Conservation (phyloP, 2,113 vertebrate species). For the Ginglymostoma cirratum region DNA sequence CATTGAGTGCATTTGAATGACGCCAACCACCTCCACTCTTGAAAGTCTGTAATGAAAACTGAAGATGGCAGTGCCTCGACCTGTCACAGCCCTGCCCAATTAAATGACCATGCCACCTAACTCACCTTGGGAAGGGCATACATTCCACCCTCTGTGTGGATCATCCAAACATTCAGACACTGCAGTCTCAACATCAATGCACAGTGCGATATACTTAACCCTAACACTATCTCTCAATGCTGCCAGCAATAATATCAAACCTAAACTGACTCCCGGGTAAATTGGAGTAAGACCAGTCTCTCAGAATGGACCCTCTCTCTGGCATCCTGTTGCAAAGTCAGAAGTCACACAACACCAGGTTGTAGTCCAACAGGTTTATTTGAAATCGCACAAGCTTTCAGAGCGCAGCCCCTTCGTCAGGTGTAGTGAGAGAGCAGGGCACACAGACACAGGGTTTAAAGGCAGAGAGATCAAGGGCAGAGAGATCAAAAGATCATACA, state of each 20-base stretch:
- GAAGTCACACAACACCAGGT: no score
- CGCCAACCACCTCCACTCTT: no score
- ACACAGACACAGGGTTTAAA: no score
- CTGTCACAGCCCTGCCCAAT: not conserved
- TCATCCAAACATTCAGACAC: not conserved
- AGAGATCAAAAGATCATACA: no score
- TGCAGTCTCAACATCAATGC: not conserved
- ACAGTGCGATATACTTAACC: not conserved
- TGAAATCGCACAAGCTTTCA: no score
- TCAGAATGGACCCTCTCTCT: not conserved
- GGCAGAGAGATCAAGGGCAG: no score
- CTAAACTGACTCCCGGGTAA: not conserved
- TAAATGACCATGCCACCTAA: not conserved
- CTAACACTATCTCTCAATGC: not conserved
- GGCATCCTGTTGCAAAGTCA: not conserved
- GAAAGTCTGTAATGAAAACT: no score
- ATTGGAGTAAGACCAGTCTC: not conserved
- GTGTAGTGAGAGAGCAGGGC: no score
- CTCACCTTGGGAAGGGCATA: not conserved
- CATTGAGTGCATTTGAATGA: no score
- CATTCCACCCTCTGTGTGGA: not conserved
- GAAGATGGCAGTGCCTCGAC: not conserved
- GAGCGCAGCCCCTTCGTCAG: no score
- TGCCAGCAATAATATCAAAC: no score
- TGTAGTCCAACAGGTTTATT: no score